These are phyloP conservation scores for Diplodus sargus DNA, from an alignment of 2,797 vertebrate genomes.

Conservation along the genomic window DNA sequence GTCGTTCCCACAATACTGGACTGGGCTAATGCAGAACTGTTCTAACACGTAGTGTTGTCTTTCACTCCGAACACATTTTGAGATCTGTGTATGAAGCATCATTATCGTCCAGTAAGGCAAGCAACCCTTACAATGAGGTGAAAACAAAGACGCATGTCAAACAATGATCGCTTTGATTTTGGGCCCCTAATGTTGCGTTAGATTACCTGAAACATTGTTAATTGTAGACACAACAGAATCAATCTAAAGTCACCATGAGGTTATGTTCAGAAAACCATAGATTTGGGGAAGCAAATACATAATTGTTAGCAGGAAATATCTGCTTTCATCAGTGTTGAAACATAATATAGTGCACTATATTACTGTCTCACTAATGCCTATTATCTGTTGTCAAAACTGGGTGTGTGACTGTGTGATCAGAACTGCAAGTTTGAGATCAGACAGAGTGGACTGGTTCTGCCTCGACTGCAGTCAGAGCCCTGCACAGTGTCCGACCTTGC, in stretches of 20 bases:
- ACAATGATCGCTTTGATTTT: background rate
- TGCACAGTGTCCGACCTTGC: slow-evolving; percentile 3
- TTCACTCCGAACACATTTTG: background rate
- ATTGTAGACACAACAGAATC: background rate
- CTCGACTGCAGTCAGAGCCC: background rate
- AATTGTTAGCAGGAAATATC: background rate
- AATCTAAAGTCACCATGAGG: background rate
- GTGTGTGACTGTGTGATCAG: background rate
- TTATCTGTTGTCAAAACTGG: too few relatives aligned
- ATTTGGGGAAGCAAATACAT: background rate
- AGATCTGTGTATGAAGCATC: background rate
- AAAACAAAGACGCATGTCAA: background rate
- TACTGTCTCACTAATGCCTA: background rate
- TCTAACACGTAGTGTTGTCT: background rate
- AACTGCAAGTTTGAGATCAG: background rate
- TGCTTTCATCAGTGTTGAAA: background rate
- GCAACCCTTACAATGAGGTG: too few relatives aligned
- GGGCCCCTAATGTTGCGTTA: background rate
- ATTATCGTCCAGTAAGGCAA: background rate
- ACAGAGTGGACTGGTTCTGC: background rate
- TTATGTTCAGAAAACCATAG: background rate
- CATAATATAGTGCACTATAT: background rate
- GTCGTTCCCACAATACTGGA: background rate
- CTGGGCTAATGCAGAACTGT: background rate
- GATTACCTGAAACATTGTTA: background rate